Conservation (phyloP, 2,113 vertebrate genomes). For the Oreocharis arfaki region DNA sequence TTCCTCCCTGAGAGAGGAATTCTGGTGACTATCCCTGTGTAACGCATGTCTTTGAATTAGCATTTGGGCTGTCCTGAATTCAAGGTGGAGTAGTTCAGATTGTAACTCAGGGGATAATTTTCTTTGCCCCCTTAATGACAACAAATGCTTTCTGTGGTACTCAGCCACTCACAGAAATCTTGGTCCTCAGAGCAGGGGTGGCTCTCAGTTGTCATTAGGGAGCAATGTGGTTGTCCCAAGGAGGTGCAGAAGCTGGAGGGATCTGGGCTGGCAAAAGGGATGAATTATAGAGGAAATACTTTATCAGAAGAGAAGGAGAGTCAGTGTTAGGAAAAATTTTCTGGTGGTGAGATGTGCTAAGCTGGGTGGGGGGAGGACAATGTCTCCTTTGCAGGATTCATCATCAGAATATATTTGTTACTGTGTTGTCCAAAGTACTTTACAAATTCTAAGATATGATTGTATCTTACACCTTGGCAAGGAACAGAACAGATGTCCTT, state of each 20-base stretch:
- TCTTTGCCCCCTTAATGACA: not conserved
- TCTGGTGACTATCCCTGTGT: not conserved
- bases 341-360: not conserved
- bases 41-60: accelerated
- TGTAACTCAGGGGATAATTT: not conserved
- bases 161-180: not conserved
- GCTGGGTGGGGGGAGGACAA: not conserved
- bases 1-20: not conserved
- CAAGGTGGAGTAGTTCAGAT: not conserved
- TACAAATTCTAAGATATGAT: not conserved
- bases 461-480: conserved; percentile 40
- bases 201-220: not conserved
- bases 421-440: conserved; percentile 28
- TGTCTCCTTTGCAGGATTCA: not conserved
- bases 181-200: not conserved
- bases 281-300: not conserved
- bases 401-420: not conserved
- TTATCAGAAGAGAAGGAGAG: not conserved
- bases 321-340: not conserved
- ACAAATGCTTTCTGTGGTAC: not conserved
- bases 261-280: not conserved
- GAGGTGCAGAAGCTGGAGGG: not conserved
- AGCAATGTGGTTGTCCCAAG: not conserved
- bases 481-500: conserved; percentile 40
- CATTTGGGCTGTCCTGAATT: not conserved